phyloP scores from a whole-genome alignment of 2,888 invertebrate genomes.

The Synergus japonicus region DNA sequence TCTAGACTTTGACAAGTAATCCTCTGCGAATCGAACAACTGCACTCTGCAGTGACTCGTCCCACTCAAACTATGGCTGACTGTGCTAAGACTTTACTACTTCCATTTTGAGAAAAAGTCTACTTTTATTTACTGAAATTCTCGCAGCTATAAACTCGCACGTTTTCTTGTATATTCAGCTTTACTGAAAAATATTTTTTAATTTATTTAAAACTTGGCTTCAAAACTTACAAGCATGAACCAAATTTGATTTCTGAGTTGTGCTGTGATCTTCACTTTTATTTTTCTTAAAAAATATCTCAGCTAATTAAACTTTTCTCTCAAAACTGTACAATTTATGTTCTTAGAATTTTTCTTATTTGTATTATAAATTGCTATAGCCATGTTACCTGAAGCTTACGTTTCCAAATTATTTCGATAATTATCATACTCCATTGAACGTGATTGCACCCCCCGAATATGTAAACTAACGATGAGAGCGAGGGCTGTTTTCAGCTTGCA shows the following conservation, averaged over 20 bases:
- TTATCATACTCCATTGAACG: not conserved
- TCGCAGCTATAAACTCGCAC: not conserved
- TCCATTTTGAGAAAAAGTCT: not conserved
- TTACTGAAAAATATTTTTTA: not conserved
- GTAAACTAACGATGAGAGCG: slow-evolving; percentile 25
- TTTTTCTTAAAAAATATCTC: not conserved
- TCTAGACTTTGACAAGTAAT: slow-evolving; percentile 36
- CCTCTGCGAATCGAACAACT: slow-evolving; percentile 31
- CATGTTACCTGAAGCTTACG: not conserved
- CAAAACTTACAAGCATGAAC: not conserved
- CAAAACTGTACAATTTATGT: too few relatives aligned
- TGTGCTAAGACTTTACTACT: not conserved
- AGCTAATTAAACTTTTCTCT: too few relatives aligned
- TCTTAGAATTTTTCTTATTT: too few relatives aligned
- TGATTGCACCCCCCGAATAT: slow-evolving; percentile 52
- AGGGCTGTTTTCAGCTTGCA: not conserved
- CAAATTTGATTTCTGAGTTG: too few relatives aligned
- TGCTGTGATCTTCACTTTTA: too few relatives aligned
- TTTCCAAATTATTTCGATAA: not conserved
- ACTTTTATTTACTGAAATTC: not conserved
- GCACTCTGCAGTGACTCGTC: slow-evolving; percentile 6
- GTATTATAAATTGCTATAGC: not conserved
- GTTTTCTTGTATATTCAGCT: not conserved
- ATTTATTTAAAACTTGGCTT: not conserved
- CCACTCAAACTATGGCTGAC: slow-evolving; percentile 3